Evolutionary conservation across 2,113 vertebrate genomes (phyloP).

Genomic region (Monarcha castaneiventris): DNA sequence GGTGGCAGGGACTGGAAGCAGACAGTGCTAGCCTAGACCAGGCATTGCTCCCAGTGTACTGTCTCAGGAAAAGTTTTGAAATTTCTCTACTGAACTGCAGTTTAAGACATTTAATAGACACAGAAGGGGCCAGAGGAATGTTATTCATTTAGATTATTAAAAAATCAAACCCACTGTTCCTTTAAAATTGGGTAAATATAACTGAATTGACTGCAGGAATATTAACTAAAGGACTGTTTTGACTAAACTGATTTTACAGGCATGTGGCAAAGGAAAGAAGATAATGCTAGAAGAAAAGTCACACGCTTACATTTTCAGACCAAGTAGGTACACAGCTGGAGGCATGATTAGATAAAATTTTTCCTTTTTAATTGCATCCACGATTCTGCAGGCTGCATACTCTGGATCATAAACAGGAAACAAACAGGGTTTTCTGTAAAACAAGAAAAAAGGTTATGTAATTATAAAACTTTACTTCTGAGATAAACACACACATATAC

Average conservation of each 20-base stretch:
- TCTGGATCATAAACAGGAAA: constrained; percentile 78
- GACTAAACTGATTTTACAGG: not conserved
- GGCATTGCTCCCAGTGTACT: not conserved
- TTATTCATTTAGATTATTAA: not conserved
- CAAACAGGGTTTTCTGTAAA: constrained; percentile 72
- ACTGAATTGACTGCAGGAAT: not conserved
- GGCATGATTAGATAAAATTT: constrained; percentile 79
- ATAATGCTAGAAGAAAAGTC: not conserved
- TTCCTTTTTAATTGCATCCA: constrained; percentile 81
- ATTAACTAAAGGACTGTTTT: not conserved
- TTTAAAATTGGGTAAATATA: not conserved
- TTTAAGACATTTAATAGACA: not conserved
- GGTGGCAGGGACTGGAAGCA: not conserved
- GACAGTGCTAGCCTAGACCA: not conserved
- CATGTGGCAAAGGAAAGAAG: not conserved
- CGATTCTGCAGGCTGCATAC: constrained; percentile 75
- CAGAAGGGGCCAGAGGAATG: not conserved
- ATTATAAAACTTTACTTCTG: not conserved
- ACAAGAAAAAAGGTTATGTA: not conserved
- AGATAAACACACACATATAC: not conserved
- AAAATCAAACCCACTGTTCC: not conserved
- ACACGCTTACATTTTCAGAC: constrained; percentile 80
- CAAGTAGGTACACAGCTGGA: constrained; percentile 45
- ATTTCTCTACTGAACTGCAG: not conserved
- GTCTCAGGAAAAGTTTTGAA: not conserved